Evolutionary conservation across 92 coral and sea anemone genomes (phyloP).

Genomic region (Porites lobata): DNA sequence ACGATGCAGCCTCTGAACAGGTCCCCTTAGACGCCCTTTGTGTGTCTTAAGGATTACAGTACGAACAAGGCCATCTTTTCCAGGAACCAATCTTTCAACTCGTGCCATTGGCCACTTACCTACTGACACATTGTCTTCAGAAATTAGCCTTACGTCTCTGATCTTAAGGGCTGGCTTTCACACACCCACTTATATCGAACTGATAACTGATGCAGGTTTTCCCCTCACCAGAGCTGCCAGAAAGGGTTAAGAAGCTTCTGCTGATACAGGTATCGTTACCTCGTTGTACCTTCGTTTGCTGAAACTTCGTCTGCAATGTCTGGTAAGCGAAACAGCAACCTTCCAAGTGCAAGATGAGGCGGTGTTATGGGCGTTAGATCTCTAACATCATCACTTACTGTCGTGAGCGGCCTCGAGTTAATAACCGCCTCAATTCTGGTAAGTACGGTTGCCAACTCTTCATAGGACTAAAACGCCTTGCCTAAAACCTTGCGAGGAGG

Average conservation of each 20-base stretch:
- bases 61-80: constrained; percentile 34
- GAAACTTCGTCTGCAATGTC: constrained; percentile 19
- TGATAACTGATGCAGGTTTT: too few relatives aligned
- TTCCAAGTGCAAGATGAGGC: constrained; percentile 49
- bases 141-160: not conserved
- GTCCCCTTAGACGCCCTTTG: not conserved
- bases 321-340: constrained; percentile 29
- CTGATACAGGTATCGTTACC: constrained; percentile 46
- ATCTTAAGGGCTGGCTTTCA: not conserved
- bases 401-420: too few relatives aligned
- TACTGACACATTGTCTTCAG: not conserved
- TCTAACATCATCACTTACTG: too few relatives aligned
- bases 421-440: too few relatives aligned
- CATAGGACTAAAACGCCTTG: too few relatives aligned
- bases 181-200: too few relatives aligned
- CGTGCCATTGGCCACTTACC: not conserved
- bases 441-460: too few relatives aligned
- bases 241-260: constrained; percentile 18
- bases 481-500: too few relatives aligned
- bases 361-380: too few relatives aligned
- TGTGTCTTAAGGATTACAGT: constrained; percentile 24
- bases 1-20: not conserved
- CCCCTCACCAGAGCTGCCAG: constrained; percentile 43
- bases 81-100: constrained; percentile 7
- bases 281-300: not conserved